Conservation (phyloP, 2,888 invertebrate genomes). For the Trachelus stipa region DNA sequence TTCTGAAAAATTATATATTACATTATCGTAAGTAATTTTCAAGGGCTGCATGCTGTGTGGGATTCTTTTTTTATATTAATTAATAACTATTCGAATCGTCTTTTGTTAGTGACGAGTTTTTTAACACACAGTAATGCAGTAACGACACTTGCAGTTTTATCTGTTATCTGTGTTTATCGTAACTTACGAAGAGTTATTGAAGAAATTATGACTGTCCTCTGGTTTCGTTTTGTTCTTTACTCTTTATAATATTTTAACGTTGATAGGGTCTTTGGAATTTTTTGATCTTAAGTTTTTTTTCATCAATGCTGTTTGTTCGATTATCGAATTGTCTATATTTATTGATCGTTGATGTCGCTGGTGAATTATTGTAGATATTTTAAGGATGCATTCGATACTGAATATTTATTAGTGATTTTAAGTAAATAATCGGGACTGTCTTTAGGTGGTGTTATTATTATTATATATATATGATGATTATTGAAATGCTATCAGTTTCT, state of each 20-base stretch:
- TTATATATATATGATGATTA: neutral
- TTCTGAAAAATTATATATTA: neutral
- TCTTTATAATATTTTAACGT: neutral
- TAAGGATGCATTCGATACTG: neutral
- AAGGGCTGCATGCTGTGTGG: neutral
- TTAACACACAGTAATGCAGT: neutral
- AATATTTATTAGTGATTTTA: neutral
- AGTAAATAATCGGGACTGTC: neutral
- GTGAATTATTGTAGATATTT: neutral
- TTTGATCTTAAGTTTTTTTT: neutral
- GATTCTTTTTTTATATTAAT: neutral
- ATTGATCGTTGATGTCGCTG: neutral
- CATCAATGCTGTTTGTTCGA: neutral
- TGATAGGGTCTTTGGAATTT: neutral
- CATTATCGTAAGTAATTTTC: neutral
- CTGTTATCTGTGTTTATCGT: neutral
- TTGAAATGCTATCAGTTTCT: constrained; percentile 5
- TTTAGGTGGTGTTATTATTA: neutral
- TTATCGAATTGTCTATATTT: neutral
- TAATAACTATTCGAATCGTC: neutral
- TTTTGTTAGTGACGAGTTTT: neutral
- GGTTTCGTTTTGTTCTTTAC: neutral
- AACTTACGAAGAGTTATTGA: neutral
- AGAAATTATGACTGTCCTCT: neutral
- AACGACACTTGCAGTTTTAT: neutral